These are phyloP conservation scores for Calameuta pallipes DNA, from an alignment of 2,888 invertebrate species.

Conservation along the genomic window DNA sequence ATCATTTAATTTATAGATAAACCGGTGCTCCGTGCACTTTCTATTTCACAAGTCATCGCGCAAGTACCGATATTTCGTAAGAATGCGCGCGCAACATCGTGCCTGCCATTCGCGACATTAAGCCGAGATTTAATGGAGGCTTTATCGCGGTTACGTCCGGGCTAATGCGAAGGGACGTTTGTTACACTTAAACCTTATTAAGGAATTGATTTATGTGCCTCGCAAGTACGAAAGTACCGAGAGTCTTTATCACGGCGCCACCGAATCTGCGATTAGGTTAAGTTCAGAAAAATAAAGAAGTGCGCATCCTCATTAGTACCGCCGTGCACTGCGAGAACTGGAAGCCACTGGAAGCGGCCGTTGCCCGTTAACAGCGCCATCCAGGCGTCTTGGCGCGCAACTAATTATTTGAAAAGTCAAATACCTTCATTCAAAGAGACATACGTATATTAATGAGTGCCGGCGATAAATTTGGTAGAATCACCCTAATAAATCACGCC, in stretches of 20 bases:
- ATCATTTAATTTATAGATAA: background rate
- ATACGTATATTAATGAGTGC: background rate
- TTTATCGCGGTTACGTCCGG: slow-evolving; percentile 9
- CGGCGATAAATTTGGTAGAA: background rate
- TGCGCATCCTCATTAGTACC: background rate
- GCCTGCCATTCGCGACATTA: background rate
- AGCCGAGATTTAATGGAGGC: background rate
- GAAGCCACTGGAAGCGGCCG: background rate
- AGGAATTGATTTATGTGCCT: slow-evolving; percentile 44
- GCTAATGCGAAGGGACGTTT: slow-evolving; percentile 41
- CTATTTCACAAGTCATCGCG: slow-evolving; percentile 8
- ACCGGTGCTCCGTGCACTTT: background rate
- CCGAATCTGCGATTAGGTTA: background rate
- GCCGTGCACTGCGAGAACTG: background rate
- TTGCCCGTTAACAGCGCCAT: background rate
- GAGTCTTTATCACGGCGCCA: slow-evolving; percentile 19
- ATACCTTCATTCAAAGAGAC: background rate
- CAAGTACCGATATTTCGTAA: background rate
- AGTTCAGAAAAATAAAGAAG: background rate
- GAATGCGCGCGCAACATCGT: background rate
- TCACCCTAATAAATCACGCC: background rate
- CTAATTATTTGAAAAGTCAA: background rate
- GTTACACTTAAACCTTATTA: slow-evolving; percentile 46
- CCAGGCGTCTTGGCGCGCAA: background rate
- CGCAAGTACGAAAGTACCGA: slow-evolving; percentile 20